Evolutionary conservation across 53 echinoderm and acorn worm species (phyloP), one percentile per base, ranked within the genome.

Genomic region (Zoroaster sp.): DNA sequence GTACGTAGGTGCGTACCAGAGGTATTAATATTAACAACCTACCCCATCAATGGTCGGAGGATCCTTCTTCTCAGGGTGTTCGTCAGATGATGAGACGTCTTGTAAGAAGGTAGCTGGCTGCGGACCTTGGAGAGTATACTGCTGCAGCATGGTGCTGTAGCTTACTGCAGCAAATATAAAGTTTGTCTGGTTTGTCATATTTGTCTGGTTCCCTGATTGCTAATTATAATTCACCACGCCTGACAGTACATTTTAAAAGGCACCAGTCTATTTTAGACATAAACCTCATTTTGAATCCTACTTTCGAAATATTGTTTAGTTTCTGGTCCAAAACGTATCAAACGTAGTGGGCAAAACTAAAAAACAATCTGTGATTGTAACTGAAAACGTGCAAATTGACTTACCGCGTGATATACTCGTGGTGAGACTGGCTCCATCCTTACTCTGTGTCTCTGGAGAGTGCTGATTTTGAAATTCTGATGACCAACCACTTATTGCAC

Each of bases 401-500:
- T 79, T 79, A 79, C 79, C 59, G 15, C 7, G 43, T 8, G 79
- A 59, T 38, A 8, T 13, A 63, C 35, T 74, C 8, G 18, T 23
- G 14, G 20, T 25, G 6, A 35, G n/a, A 2, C 36, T 15, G 5
- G 55, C 7, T n/a, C 2, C 37, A 6, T 49, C 85, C 34, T 36
- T 17, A 69, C 72, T 85, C 2, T 70, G 85, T 15, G 52, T 85
- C 7, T 85, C 85, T 37, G 85, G 85, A 2, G 85, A 85, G 11
- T 70, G 49, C 53, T 77, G 86, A 18, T 88, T 87, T 15, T 91
- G 82, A 66, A 97, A 97, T 31, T 94, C 91, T 25, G 97, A 97
- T 9, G 97, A 97, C 97, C 97, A 97, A 14, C 95, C 97, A 6
- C 95, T 88, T 74, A 87, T 80, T 20, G 87, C 80, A 0, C 90